These are phyloP conservation scores for Psettodes erumei DNA, from an alignment of 2,113 vertebrate genomes.

Conservation along the genomic window DNA sequence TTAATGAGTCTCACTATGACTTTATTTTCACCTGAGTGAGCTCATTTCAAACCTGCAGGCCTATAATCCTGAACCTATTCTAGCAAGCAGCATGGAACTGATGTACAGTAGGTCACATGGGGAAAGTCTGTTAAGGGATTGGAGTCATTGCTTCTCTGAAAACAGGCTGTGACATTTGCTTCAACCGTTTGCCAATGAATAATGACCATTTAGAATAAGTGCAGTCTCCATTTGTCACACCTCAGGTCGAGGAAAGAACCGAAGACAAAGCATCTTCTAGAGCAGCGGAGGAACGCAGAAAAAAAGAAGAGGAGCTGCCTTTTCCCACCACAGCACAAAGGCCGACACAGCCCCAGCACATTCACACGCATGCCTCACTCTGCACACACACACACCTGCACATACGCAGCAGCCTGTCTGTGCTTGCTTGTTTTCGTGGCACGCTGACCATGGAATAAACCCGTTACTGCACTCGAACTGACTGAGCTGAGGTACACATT, in stretches of 20 bases:
- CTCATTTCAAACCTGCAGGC: background rate
- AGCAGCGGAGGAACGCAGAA: conserved; percentile 27
- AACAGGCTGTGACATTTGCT: background rate
- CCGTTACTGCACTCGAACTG: conserved; percentile 38
- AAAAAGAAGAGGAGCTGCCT: conserved; percentile 32
- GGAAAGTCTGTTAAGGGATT: background rate
- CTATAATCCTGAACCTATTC: background rate
- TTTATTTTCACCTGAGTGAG: background rate
- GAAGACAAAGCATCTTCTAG: conserved; percentile 96
- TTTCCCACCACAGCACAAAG: conserved; percentile 19
- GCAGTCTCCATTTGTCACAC: conserved; percentile 15
- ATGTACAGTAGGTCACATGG: conserved; percentile 2
- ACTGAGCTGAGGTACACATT: conserved; percentile 24
- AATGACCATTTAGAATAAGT: background rate
- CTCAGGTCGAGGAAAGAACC: conserved; percentile 92
- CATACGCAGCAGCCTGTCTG: background rate
- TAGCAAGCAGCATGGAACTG: background rate
- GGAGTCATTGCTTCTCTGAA: background rate
- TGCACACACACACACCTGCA: conserved; percentile 15
- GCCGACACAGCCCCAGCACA: conserved; percentile 32
- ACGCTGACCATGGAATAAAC: conserved; percentile 32
- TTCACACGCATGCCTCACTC: conserved; percentile 11
- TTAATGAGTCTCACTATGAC: background rate
- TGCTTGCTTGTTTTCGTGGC: conserved; percentile 28
- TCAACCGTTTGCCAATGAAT: background rate